Conservation (phyloP, 2,113 vertebrate species). For the Prionailurus bengalensis region DNA sequence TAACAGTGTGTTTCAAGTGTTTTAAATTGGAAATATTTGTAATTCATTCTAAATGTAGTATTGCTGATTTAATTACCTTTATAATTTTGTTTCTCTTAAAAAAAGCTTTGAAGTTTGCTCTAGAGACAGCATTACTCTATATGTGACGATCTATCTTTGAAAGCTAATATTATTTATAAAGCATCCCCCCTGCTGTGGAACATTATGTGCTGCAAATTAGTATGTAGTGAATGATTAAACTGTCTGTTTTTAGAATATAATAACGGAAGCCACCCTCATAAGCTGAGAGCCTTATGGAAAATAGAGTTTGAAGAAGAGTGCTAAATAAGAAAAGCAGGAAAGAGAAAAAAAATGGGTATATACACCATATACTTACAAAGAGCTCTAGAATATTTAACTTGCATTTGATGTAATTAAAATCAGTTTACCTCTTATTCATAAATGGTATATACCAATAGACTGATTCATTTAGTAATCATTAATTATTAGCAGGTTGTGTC, state of each 20-base stretch:
- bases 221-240: conserved; percentile 15
- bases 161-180: conserved; percentile 61
- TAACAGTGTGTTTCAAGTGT: not conserved
- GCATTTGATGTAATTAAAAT: conserved; percentile 23
- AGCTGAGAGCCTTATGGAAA: not conserved
- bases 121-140: conserved; percentile 30
- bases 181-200: not conserved
- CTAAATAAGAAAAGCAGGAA: conserved; percentile 42
- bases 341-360: not conserved
- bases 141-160: conserved; percentile 60
- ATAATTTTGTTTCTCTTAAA: conserved; percentile 7
- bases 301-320: conserved; percentile 14
- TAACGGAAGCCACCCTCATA: conserved; percentile 34
- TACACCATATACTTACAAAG: not conserved
- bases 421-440: not conserved
- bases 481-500: not conserved
- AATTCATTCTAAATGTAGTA: conserved; percentile 43
- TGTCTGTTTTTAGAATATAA: conserved; percentile 36
- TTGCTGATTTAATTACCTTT: conserved; percentile 54
- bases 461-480: conserved; percentile 53
- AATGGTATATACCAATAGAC: not conserved
- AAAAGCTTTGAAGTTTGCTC: conserved; percentile 33
- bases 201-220: conserved; percentile 29
- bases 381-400: conserved; percentile 49
- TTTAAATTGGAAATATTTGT: conserved; percentile 54